phyloP scores from a whole-genome alignment of 2,888 invertebrate species.

The Thumatha senex region DNA sequence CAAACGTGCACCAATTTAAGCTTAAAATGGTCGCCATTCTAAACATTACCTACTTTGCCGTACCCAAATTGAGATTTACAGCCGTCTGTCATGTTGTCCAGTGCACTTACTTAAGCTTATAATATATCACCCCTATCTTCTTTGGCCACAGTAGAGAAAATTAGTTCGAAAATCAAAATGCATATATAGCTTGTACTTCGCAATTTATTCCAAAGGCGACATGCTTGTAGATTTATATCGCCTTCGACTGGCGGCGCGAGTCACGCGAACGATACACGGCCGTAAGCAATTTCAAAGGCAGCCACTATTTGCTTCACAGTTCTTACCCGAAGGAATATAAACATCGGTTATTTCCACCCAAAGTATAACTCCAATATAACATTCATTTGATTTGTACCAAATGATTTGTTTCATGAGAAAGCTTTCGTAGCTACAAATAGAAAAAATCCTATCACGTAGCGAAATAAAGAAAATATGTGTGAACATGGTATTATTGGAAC shows the following conservation, averaged over 20 bases:
- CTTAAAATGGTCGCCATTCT: no score
- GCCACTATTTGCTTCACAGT: constrained; percentile 48
- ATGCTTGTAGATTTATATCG: constrained; percentile 76
- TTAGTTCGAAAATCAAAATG: constrained; percentile 41
- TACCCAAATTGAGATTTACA: background rate
- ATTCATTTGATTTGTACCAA: constrained; percentile 56
- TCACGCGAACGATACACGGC: constrained; percentile 65
- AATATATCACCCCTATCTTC: no score
- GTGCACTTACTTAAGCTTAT: background rate
- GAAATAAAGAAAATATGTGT: constrained; percentile 58
- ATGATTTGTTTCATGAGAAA: constrained; percentile 26
- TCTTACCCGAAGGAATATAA: constrained; percentile 44
- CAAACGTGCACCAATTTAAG: no score
- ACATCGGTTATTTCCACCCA: constrained; percentile 54
- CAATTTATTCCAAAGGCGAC: constrained; percentile 74
- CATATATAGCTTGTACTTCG: constrained; percentile 65
- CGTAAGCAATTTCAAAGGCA: constrained; percentile 68
- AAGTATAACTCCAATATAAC: constrained; percentile 51
- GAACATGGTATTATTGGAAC: constrained; percentile 37
- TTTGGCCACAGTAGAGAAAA: no score
- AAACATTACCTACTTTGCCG: no score
- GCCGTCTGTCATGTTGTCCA: no score
- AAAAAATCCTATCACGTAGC: constrained; percentile 62
- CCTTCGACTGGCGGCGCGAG: constrained; percentile 64
- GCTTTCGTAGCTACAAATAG: constrained; percentile 24